phyloP scores from a whole-genome alignment of 1,140 invertebrate genomes.

The Pinna nobilis region DNA sequence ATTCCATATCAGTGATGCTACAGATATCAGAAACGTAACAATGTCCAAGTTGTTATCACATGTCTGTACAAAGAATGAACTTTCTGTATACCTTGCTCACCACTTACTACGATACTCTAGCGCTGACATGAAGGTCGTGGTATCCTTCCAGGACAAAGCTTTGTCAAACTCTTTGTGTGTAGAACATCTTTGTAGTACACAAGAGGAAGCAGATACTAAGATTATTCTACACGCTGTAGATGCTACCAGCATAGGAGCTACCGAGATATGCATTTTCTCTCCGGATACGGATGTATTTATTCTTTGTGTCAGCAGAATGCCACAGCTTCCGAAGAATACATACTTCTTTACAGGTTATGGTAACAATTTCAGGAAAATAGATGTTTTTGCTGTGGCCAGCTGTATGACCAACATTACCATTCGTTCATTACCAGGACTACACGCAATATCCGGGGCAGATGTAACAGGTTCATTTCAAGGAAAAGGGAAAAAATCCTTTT shows the following conservation, averaged over 20 bases:
- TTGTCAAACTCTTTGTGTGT: not conserved
- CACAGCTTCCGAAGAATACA: not conserved
- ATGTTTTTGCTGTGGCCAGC: not conserved
- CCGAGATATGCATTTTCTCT: constrained; percentile 10
- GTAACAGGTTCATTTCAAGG: not conserved
- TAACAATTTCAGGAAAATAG: not conserved
- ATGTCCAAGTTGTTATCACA: constrained; percentile 19
- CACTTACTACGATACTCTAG: not conserved
- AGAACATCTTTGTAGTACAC: not conserved
- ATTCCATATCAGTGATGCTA: constrained; percentile 38
- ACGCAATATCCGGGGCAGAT: constrained; percentile 6
- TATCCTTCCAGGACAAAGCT: constrained; percentile 6
- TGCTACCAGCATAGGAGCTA: constrained; percentile 15
- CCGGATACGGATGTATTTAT: constrained; percentile 27
- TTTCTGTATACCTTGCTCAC: constrained; percentile 7
- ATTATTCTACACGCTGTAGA: constrained; percentile 33
- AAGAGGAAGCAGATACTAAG: constrained; percentile 33
- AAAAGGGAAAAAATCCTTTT: constrained; percentile 3
- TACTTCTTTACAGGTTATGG: constrained; percentile 7
- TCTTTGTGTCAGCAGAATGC: constrained; percentile 18
- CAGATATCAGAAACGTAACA: constrained; percentile 16
- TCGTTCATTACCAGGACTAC: not conserved
- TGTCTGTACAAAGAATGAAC: constrained; percentile 20
- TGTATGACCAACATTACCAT: not conserved
- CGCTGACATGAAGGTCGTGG: not conserved